Base-by-base conservation (phyloP, 2,113 vertebrate species). In the Nerophis lumbriciformis region DNA sequence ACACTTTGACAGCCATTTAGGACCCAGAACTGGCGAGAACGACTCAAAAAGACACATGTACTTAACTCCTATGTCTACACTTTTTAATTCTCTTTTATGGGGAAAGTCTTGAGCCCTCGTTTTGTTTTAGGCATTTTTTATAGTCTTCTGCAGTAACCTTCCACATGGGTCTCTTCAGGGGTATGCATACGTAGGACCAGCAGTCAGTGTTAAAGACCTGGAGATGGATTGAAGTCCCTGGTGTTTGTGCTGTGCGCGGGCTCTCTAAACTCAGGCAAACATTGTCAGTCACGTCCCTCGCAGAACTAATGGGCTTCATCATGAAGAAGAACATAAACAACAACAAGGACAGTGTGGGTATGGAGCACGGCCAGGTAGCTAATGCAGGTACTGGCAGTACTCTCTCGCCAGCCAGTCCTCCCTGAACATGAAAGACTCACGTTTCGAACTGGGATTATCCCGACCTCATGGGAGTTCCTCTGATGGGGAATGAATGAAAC, bases 371-470 rank as follows among this genome's bases (percentile, higher is more conserved):
- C 53, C 14, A 47, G 50, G 48, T 54, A 72, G 62, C 57, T 48
- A 53, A 72, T 39, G 65, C 66, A 65, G 71, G 72, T 28, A 55
- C 70, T 76, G 60, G 71, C 71, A 79, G 69, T 51, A 5, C 72
- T 80, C 72, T 80, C 68, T 77, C 38, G 6, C 64, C 65, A 69
- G 60, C 13, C n/a, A 50, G 75, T 79, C 84, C 84, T 86, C 83
- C 75, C 78, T 82, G 70, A 79, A 86, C 81, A 77, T 87, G 76
- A 86, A 82, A 84, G 85, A 71, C 70, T 71, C 8, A 5, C 57
- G 69, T 69, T 69, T 69, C 71, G 10, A 81, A 80, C 77, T 75
- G 79, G 85, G 87, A 86, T 83, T 83, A 85, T 78, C 59, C 52
- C 48, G 59, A 57, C 66, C 84, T 83, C 83, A 73, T 57, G 83